A percentile compares a stretch with the other conserved stretches of the same genome.
These are phyloP conservation scores for Aelia acuminata DNA, from an alignment of 2,888 invertebrate genomes.

Conservation along the genomic window DNA sequence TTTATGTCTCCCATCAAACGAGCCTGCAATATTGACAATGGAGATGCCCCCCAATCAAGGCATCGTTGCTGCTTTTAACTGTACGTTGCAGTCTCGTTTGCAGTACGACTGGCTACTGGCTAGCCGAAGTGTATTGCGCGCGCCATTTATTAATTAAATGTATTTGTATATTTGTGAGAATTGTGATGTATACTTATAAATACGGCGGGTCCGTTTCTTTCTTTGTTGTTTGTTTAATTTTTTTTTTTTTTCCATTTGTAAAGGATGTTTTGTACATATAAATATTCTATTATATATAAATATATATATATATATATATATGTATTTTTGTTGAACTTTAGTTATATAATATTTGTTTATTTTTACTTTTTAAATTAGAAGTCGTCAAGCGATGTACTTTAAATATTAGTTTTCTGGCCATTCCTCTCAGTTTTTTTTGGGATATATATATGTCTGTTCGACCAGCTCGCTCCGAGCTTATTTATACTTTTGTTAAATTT, in stretches of 20 bases:
- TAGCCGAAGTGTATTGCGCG: neutral
- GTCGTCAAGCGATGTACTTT: conserved; percentile 2
- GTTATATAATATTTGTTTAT: conserved; percentile 44
- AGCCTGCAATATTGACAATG: conserved; percentile 28
- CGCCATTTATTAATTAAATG: conserved; percentile 10
- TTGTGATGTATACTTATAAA: conserved; percentile 50
- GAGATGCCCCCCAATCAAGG: neutral
- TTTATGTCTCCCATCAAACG: conserved; percentile 54
- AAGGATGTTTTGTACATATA: conserved; percentile 28
- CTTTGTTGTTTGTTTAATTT: conserved; percentile 47
- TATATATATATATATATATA: conserved; percentile 5
- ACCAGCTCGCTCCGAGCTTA: neutral
- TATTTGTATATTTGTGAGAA: conserved; percentile 53
- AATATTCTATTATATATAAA: neutral
- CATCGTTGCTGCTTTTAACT: neutral
- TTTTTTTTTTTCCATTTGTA: conserved; percentile 37
- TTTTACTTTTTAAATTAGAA: conserved; percentile 30
- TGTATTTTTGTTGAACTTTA: conserved; percentile 49
- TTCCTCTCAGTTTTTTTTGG: conserved; percentile 1
- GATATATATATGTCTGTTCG: neutral
- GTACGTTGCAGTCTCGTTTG: conserved; percentile 31
- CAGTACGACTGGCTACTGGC: conserved; percentile 32
- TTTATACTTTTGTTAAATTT: neutral
- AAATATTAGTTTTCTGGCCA: conserved; percentile 24
- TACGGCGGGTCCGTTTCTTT: conserved; percentile 58